Evolutionary conservation across 2,888 invertebrate species (phyloP), one percentile per base, ranked within the genome.

Genomic region (Erpobdella octoculata): DNA sequence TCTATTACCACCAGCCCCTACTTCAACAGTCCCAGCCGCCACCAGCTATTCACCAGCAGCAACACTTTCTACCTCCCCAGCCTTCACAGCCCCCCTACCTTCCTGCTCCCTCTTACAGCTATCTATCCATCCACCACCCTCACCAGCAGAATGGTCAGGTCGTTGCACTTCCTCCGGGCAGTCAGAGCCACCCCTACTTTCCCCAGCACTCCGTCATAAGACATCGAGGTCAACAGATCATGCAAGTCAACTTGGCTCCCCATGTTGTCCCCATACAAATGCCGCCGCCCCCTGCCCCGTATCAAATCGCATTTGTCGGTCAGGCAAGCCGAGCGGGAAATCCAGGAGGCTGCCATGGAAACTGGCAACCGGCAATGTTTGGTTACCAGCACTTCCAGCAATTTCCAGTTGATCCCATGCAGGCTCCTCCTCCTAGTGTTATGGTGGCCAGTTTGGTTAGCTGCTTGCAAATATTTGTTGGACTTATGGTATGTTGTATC

Each of bases 141-240:
- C 35, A 8, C 25, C 36, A 25, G 2, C 25, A 36, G 4, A 28
- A 62, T 33, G 25, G 31, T 28, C 25, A 21, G 31, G 68, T 18
- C 18, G 53, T 41, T 35, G 46, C 46, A 8, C 46, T 41, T 33
- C 61, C 70, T 28, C 61, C 70, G 28, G 36, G 62, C 1, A 28
- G 31, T 3, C 70, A 36, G 70, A 58, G 31, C 37, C 70, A 61
- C 38, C 70, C 70, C 38, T 61, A 31, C 41, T 36, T 38, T 21
- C 61, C 71, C n/a, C 64, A 48, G 70, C 58, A 48, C 33, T 38
- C 58, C 12, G 58, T 58, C 25, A 37, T 70, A 21, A 48, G 53
- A 38, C 36, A 48, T 21, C 58, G 59, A 15, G 53, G 36, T 37
- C 58, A 58, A 74, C 77, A 58, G 38, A 59, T 74, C 35, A 68